Conservation (phyloP, 2,797 vertebrate species). For the Emys orbicularis region DNA sequence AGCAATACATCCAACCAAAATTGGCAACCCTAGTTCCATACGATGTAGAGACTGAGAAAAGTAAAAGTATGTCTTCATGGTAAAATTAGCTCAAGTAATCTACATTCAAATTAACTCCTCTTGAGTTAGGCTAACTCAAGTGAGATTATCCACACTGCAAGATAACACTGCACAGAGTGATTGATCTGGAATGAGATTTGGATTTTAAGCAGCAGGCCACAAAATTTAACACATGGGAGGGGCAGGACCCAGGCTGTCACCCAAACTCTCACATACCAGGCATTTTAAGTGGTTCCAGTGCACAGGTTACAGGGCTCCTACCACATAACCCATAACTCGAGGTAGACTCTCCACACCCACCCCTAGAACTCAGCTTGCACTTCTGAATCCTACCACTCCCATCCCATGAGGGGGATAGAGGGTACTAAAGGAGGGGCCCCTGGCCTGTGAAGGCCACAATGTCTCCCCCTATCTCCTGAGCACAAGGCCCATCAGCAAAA, state of each 20-base stretch:
- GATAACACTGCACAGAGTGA: neutral
- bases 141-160: neutral
- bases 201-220: neutral
- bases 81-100: constrained; percentile 27
- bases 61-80: neutral
- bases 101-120: neutral
- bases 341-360: neutral
- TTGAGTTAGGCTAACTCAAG: neutral
- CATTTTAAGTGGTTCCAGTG: neutral
- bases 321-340: neutral
- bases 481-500: neutral
- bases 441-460: neutral
- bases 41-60: neutral
- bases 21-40: too few species aligned
- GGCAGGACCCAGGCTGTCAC: neutral
- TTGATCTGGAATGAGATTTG: neutral
- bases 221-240: neutral
- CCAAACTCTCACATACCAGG: neutral
- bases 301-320: neutral
- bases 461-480: neutral
- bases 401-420: neutral
- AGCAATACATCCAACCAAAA: too few species aligned
- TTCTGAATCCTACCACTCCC: neutral
- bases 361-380: neutral
- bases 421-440: neutral